phyloP scores from a whole-genome alignment of 2,113 vertebrate species.

The Tragelaphus imberbis region DNA sequence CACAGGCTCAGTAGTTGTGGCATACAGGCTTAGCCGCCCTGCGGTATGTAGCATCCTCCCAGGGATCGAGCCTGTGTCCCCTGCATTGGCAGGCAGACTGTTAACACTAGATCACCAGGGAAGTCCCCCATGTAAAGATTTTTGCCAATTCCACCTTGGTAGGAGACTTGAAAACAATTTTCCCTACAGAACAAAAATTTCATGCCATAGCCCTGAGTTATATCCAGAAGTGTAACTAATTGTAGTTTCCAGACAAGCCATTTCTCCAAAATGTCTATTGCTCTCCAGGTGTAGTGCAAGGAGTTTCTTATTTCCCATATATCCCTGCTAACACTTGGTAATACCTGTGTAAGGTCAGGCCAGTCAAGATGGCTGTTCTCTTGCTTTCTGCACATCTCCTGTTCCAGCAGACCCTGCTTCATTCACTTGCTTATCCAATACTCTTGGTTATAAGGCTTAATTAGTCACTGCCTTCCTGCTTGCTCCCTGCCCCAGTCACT shows the following conservation, averaged over 20 bases:
- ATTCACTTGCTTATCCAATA: neutral
- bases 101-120: neutral
- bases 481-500: neutral
- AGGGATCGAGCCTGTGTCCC: neutral
- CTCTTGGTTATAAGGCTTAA: neutral
- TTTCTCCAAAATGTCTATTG: neutral
- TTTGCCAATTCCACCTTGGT: neutral
- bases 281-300: neutral
- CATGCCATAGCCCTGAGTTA: neutral
- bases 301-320: neutral
- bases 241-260: neutral
- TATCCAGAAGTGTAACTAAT: neutral
- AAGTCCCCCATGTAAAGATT: neutral
- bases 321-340: neutral
- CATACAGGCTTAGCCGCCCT: neutral
- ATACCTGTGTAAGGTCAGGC: neutral
- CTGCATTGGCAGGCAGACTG: neutral
- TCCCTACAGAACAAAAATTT: neutral
- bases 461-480: neutral
- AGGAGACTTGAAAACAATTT: neutral
- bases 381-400: neutral
- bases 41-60: neutral
- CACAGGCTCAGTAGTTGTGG: neutral
- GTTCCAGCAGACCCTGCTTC: neutral
- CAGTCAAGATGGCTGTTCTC: neutral